phyloP scores from a whole-genome alignment of 1,140 invertebrate genomes.

The Rhynchophorus ferrugineus region DNA sequence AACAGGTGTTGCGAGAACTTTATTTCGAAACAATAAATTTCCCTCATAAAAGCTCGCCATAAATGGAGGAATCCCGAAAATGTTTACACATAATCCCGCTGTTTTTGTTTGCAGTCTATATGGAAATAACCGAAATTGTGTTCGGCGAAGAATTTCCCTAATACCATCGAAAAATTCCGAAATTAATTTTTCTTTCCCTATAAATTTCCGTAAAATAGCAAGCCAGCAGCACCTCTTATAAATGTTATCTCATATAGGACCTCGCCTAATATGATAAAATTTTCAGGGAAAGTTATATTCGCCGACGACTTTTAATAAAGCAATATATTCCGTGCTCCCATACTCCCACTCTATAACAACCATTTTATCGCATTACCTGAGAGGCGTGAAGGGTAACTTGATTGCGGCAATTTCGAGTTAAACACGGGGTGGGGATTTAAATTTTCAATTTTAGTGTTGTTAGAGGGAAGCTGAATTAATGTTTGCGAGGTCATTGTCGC shows the following conservation, averaged over 20 bases:
- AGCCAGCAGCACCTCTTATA: not conserved
- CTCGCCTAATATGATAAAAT: conserved; percentile 2
- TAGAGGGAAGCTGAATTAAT: not conserved
- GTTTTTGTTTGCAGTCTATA: no score
- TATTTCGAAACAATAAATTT: no score
- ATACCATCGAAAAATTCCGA: not conserved
- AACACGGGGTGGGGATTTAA: not conserved
- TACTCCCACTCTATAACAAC: conserved; percentile 13
- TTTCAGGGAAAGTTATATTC: conserved; percentile 1
- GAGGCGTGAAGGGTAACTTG: not conserved
- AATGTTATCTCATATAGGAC: not conserved
- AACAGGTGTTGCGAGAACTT: no score
- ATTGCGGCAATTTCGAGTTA: not conserved
- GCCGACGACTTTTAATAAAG: conserved; percentile 4
- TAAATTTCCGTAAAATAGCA: not conserved
- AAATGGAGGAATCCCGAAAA: no score
- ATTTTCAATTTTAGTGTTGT: not conserved
- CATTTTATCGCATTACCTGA: conserved; percentile 6
- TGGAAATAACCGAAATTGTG: no score
- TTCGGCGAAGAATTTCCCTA: no score
- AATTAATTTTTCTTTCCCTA: conserved; percentile 3
- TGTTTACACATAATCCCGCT: no score
- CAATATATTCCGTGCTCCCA: conserved; percentile 5
- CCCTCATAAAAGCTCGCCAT: no score
- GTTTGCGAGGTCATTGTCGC: no score